These are phyloP conservation scores for Paedocypris micromegethes DNA, from an alignment of 2,797 vertebrate genomes.

Conservation along the genomic window DNA sequence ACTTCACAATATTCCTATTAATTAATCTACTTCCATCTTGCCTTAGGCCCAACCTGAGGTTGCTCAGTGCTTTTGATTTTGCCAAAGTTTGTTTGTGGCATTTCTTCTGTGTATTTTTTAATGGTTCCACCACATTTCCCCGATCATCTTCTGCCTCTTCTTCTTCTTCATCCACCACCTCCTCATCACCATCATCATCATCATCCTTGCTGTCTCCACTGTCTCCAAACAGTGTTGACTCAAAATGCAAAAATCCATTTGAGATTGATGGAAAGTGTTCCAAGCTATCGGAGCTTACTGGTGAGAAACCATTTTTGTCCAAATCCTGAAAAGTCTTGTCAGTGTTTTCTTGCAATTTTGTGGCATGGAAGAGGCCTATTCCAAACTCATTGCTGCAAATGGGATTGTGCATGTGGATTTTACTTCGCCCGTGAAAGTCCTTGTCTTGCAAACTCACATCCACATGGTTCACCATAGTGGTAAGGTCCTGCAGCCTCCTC, in stretches of 20 bases:
- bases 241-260: constrained; percentile 73
- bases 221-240: constrained; percentile 67
- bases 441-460: constrained; percentile 53
- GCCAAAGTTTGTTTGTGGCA: constrained; percentile 47
- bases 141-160: neutral
- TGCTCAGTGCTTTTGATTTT: constrained; percentile 42
- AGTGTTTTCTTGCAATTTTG: constrained; percentile 56
- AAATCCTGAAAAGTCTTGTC: constrained; percentile 52
- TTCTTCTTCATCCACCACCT: too few species aligned
- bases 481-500: constrained; percentile 81
- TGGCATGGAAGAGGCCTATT: constrained; percentile 57
- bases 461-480: constrained; percentile 74
- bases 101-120: constrained; percentile 52
- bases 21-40: constrained; percentile 61
- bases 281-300: constrained; percentile 62
- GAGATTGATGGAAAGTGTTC: constrained; percentile 64
- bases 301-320: constrained; percentile 65
- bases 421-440: constrained; percentile 55
- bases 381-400: constrained; percentile 61
- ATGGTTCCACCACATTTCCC: constrained; percentile 35
- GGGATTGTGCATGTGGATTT: constrained; percentile 61
- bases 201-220: constrained; percentile 63
- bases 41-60: constrained; percentile 51
- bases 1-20: constrained; percentile 67
- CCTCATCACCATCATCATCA: constrained; percentile 15